These are phyloP conservation scores for Cyprinodon diabolis DNA, from an alignment of 2,797 vertebrate species.

Conservation along the genomic window DNA sequence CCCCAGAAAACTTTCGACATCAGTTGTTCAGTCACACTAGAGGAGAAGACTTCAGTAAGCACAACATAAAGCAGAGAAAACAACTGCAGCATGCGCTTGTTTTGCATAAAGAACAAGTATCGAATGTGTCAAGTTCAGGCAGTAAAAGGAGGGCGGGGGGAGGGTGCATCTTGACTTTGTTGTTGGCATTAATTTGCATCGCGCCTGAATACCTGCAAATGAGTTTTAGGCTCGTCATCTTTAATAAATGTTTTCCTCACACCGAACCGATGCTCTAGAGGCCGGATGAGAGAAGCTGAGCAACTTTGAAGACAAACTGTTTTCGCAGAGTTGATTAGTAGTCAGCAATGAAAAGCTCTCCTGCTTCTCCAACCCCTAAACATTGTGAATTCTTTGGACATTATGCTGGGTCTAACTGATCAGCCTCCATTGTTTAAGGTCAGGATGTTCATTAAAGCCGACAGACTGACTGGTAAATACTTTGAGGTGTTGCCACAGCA, in stretches of 20 bases:
- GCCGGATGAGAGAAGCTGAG: constrained; percentile 45
- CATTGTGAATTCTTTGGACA: constrained; percentile 59
- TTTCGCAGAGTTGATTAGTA: constrained; percentile 59
- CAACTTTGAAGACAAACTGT: constrained; percentile 56
- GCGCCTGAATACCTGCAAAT: constrained; percentile 50
- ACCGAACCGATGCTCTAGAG: constrained; percentile 34
- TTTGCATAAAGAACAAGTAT: constrained; percentile 31
- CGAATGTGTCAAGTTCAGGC: constrained; percentile 32
- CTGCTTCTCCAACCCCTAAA: constrained; percentile 37
- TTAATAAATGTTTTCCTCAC: constrained; percentile 40
- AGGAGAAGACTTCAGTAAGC: constrained; percentile 20
- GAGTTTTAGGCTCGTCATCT: constrained; percentile 48
- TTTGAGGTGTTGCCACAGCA: constrained; percentile 65
- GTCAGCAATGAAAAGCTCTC: constrained; percentile 32
- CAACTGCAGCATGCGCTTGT: constrained; percentile 28
- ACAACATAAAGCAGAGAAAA: constrained; percentile 14
- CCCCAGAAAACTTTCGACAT: constrained; percentile 18
- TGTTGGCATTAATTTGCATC: constrained; percentile 49
- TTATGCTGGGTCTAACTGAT: constrained; percentile 69
- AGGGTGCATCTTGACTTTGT: constrained; percentile 42
- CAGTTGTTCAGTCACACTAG: constrained; percentile 10
- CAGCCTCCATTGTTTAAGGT: constrained; percentile 80
- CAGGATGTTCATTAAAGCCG: constrained; percentile 81
- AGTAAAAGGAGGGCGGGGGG: constrained; percentile 7
- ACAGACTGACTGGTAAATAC: constrained; percentile 69